Evolutionary conservation across 1,140 invertebrate species (phyloP).

Genomic region (Nebria ingens): DNA sequence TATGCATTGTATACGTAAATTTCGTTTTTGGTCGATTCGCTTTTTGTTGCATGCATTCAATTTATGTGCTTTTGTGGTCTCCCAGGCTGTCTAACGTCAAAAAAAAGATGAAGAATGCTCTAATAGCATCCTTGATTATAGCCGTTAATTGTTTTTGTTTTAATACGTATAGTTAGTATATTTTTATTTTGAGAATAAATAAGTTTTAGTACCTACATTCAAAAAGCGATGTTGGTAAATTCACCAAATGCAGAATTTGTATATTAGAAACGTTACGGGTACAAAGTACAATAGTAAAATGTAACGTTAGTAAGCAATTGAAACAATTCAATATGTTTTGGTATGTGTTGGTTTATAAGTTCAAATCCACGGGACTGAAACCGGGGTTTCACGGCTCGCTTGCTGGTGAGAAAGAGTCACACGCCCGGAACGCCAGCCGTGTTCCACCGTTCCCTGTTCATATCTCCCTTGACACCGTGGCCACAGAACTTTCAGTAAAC

Average conservation of each 20-base stretch:
- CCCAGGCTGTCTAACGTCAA: background rate
- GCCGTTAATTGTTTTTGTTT: background rate
- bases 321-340: no score
- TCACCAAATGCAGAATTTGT: no score
- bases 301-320: no score
- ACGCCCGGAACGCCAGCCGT: background rate
- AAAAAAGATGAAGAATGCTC: background rate
- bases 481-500: background rate
- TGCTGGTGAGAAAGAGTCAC: background rate
- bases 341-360: no score
- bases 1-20: background rate
- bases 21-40: background rate
- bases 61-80: slow-evolving; percentile 1
- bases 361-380: no score
- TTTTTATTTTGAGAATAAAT: no score
- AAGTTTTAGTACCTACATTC: no score
- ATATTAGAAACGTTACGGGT: no score
- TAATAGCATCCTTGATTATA: background rate
- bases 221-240: no score
- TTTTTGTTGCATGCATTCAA: slow-evolving; percentile 8
- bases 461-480: background rate
- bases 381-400: background rate
- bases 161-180: no score
- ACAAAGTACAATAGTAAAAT: no score
- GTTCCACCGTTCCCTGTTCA: background rate